Evolutionary conservation across 2,888 invertebrate species (phyloP).

Genomic region (Ochropleura leucogaster): DNA sequence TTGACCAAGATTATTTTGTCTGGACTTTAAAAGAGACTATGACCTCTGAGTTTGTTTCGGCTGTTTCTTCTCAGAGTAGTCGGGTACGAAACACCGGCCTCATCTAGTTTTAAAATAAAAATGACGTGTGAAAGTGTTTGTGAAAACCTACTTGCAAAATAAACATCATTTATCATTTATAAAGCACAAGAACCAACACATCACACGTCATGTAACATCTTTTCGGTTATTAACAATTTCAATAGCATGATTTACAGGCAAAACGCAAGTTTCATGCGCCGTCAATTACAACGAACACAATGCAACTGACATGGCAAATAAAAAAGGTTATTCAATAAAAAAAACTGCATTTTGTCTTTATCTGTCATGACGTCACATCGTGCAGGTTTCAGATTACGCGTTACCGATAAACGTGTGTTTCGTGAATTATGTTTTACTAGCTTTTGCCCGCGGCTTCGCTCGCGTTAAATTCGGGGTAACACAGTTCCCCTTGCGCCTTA

Average conservation of each 20-base stretch:
- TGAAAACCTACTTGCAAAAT: no score
- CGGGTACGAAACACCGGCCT: no score
- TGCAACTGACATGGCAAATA: conserved; percentile 2
- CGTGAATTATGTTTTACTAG: neutral
- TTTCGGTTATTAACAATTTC: conserved; percentile 31
- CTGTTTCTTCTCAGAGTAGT: no score
- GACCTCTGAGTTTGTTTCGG: no score
- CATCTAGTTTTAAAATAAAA: no score
- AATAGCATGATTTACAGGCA: conserved; percentile 32
- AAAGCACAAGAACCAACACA: neutral
- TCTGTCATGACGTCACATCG: conserved; percentile 26
- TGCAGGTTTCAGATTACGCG: conserved; percentile 30
- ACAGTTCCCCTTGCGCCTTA: no score
- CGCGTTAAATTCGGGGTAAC: no score
- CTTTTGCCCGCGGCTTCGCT: no score
- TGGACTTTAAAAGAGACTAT: no score
- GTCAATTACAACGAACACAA: conserved; percentile 40
- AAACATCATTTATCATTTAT: no score
- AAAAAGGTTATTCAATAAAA: conserved; percentile 33
- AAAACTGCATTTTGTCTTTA: conserved; percentile 22
- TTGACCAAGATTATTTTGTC: no score
- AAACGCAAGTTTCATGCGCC: conserved; percentile 40
- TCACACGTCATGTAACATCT: conserved; percentile 8
- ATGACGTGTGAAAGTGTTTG: no score
- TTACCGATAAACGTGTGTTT: conserved; percentile 8